phyloP scores from a whole-genome alignment of 2,797 vertebrate species.

The Psittacula derbiana region DNA sequence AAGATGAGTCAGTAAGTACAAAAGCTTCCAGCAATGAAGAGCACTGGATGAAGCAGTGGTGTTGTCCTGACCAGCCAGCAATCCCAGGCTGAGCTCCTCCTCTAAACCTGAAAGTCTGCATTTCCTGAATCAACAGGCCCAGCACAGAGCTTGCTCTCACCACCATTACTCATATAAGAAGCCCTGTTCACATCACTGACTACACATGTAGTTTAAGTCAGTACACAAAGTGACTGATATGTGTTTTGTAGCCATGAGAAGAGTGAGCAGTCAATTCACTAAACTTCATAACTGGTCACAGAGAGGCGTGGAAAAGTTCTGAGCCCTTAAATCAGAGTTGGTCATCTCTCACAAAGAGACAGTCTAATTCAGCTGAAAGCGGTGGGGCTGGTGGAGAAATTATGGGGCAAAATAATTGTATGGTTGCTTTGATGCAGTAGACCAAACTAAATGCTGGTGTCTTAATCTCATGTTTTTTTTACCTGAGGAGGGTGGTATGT shows the following conservation, averaged over 20 bases:
- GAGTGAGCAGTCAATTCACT: background rate
- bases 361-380: background rate
- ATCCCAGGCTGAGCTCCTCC: background rate
- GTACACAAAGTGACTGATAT: background rate
- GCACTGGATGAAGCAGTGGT: background rate
- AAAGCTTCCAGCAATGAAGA: background rate
- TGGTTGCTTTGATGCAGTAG: background rate
- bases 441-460: background rate
- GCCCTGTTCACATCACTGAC: background rate
- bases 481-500: background rate
- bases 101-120: background rate
- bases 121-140: background rate
- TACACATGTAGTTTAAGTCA: background rate
- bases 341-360: background rate
- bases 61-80: background rate
- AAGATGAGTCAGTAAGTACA: background rate
- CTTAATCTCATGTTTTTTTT: background rate
- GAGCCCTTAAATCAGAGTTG: background rate
- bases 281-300: background rate
- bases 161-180: background rate
- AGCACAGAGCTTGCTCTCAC: background rate
- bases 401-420: background rate
- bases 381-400: background rate
- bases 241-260: background rate
- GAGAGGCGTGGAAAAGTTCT: background rate